phyloP scores from a whole-genome alignment of 1,140 invertebrate species.

The Lycorma delicatula region DNA sequence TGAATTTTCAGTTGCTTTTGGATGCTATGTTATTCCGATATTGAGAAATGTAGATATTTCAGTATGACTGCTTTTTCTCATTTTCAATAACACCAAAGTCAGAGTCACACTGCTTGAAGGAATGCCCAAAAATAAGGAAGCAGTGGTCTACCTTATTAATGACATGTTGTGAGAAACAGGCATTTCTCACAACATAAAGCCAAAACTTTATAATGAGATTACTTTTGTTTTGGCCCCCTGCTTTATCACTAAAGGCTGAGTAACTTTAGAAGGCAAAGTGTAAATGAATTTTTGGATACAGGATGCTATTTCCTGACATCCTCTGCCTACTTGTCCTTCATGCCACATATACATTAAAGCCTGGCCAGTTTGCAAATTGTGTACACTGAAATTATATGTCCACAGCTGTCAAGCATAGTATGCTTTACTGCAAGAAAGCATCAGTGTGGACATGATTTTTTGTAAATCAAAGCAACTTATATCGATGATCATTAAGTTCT shows the following conservation, averaged over 20 bases:
- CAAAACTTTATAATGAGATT: no score
- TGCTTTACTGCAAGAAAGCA: no score
- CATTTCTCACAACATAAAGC: no score
- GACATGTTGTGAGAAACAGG: no score
- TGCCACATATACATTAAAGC: neutral
- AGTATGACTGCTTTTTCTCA: no score
- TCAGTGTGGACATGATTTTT: neutral
- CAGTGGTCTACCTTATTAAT: no score
- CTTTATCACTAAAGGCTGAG: neutral
- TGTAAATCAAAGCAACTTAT: neutral
- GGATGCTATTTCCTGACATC: neutral
- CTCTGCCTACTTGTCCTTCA: neutral
- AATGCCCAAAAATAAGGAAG: no score
- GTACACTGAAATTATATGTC: neutral
- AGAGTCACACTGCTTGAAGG: no score
- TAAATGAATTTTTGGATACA: neutral
- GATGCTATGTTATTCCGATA: no score
- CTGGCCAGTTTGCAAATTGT: neutral
- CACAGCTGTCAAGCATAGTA: neutral
- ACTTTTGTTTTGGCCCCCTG: neutral
- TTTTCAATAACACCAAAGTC: no score
- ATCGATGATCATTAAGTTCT: neutral
- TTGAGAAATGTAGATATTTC: no score
- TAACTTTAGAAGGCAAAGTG: neutral
- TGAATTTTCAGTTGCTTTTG: no score